Percentiles rank a stretch among this genome's conserved stretches.
Conservation (phyloP, 2,888 invertebrate genomes). For the Aphidoletes aphidimyza region DNA sequence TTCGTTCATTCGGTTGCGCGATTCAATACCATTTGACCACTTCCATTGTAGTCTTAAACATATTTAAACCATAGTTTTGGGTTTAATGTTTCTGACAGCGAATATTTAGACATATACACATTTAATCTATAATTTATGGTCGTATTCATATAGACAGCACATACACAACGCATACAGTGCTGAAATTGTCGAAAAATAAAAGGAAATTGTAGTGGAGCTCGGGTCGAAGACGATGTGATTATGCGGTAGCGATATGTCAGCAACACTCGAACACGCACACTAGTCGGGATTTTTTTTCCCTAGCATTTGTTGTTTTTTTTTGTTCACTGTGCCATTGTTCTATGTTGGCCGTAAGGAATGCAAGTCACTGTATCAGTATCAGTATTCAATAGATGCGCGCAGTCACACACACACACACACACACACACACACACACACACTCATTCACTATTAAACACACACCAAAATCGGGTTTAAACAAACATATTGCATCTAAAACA, state of each 20-base stretch:
- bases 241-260: constrained; percentile 40
- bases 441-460: neutral
- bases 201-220: neutral
- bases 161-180: neutral
- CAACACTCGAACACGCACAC: constrained; percentile 28
- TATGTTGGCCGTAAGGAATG: neutral
- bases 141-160: neutral
- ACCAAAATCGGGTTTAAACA: neutral
- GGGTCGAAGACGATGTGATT: constrained; percentile 30
- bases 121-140: constrained; percentile 46
- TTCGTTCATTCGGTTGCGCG: too few species aligned
- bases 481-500: neutral
- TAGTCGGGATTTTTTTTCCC: neutral
- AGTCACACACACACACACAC: too few species aligned
- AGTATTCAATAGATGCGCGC: neutral
- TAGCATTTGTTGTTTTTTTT: neutral
- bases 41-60: constrained; percentile 43
- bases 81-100: constrained; percentile 49
- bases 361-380: neutral
- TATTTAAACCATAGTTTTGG: constrained; percentile 6
- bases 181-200: neutral
- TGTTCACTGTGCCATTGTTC: neutral
- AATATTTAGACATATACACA: constrained; percentile 33
- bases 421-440: too few species aligned
- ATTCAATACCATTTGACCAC: constrained; percentile 22